Evolutionary conservation across 2,888 invertebrate species (phyloP).

Genomic region (Acleris literana): DNA sequence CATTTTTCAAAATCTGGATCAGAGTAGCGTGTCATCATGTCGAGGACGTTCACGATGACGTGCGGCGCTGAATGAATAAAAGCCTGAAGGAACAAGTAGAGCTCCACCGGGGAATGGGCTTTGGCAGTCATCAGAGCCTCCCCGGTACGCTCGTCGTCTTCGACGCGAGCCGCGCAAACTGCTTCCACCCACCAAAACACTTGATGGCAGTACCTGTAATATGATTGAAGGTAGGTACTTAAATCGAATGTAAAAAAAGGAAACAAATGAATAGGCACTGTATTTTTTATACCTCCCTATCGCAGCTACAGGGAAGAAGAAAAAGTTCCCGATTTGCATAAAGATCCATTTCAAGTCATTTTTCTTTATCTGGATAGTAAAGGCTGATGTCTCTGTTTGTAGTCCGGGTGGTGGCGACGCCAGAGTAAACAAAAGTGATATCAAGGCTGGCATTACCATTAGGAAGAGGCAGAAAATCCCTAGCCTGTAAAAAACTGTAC

Average conservation of each 20-base stretch:
- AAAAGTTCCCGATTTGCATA: constrained; percentile 74
- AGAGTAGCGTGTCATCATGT: constrained; percentile 85
- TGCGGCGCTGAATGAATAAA: constrained; percentile 91
- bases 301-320: constrained; percentile 85
- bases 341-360: constrained; percentile 71
- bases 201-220: constrained; percentile 85
- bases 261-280: constrained; percentile 11
- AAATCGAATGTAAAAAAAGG: not conserved
- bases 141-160: constrained; percentile 83
- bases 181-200: constrained; percentile 91
- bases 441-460: constrained; percentile 80
- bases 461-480: constrained; percentile 65
- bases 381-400: constrained; percentile 67
- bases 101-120: constrained; percentile 87
- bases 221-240: constrained; percentile 4
- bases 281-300: constrained; percentile 83
- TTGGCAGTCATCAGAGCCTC: constrained; percentile 84
- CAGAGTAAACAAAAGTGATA: constrained; percentile 83
- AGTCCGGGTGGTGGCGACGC: constrained; percentile 84
- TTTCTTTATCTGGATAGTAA: constrained; percentile 67
- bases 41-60: constrained; percentile 79
- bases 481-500: constrained; percentile 50
- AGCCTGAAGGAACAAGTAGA: constrained; percentile 90
- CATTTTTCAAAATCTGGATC: constrained; percentile 86
- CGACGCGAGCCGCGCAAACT: constrained; percentile 77